A percentile compares a stretch with the other conserved stretches of the same genome.
Evolutionary conservation across 2,113 vertebrate species (phyloP).

Genomic region (Procavia capensis): DNA sequence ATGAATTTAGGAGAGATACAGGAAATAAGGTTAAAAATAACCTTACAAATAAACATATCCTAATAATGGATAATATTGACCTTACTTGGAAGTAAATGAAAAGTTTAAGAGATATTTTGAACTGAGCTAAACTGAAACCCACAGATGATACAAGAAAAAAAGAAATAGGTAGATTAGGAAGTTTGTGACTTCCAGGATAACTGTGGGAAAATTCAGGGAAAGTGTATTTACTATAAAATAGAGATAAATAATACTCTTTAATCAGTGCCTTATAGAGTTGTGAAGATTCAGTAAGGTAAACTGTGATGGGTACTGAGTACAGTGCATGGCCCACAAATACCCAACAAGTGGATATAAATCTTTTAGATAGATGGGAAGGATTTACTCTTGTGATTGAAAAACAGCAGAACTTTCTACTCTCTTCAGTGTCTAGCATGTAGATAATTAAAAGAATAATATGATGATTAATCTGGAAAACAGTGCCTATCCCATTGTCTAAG

Average conservation of each 20-base stretch:
- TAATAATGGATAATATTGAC: background rate
- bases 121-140: slow-evolving; percentile 19
- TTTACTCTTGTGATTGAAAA: slow-evolving; percentile 24
- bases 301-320: background rate
- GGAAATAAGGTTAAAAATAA: slow-evolving; percentile 34
- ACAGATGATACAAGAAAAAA: background rate
- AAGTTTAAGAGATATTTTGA: slow-evolving; percentile 41
- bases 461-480: background rate
- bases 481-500: background rate
- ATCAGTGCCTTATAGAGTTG: background rate
- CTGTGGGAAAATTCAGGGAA: background rate
- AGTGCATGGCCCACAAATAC: background rate
- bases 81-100: slow-evolving; percentile 40
- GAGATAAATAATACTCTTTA: background rate
- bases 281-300: background rate
- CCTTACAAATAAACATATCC: slow-evolving; percentile 1
- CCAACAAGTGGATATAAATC: background rate
- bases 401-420: background rate
- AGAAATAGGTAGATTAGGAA: background rate
- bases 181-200: slow-evolving; percentile 28
- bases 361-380: background rate
- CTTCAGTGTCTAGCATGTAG: background rate
- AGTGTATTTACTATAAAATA: background rate
- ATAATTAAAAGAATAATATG: slow-evolving; percentile 38
- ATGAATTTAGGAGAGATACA: background rate